Evolutionary conservation across 2,113 vertebrate genomes (phyloP).

Genomic region (Pampusana beccarii): DNA sequence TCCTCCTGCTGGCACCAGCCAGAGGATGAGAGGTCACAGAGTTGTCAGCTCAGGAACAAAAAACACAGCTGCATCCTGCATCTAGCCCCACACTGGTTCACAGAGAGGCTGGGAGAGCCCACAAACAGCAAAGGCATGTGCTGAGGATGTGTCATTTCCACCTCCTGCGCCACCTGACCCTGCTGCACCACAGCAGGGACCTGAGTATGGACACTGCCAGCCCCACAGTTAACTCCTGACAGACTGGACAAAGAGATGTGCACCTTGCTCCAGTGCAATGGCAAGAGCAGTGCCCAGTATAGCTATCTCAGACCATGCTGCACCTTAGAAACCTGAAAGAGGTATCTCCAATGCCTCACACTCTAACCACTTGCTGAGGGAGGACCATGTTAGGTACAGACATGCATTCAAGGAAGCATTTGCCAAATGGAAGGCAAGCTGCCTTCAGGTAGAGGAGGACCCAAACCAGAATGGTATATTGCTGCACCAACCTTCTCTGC

Average conservation of each 20-base stretch:
- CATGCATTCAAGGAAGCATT: neutral
- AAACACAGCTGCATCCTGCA: neutral
- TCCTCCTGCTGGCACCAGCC: neutral
- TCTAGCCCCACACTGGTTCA: neutral
- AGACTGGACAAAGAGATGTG: accelerated
- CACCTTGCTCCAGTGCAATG: neutral
- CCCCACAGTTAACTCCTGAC: too few relatives aligned
- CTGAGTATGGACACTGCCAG: accelerated
- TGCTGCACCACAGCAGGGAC: neutral
- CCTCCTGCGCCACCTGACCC: neutral
- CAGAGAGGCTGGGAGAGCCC: neutral
- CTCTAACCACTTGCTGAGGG: neutral
- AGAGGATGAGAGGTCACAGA: neutral
- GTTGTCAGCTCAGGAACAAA: neutral
- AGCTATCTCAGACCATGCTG: neutral
- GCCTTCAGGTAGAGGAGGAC: neutral
- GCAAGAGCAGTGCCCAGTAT: neutral
- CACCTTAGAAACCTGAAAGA: neutral
- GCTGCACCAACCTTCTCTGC: slow-evolving; percentile 72
- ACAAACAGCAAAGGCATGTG: accelerated
- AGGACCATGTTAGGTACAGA: neutral
- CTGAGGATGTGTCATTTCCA: neutral
- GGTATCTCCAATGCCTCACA: neutral
- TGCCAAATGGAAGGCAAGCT: neutral
- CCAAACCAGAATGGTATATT: neutral